These are phyloP conservation scores for Araneus ventricosus DNA, from an alignment of 1,140 invertebrate genomes.

Conservation along the genomic window DNA sequence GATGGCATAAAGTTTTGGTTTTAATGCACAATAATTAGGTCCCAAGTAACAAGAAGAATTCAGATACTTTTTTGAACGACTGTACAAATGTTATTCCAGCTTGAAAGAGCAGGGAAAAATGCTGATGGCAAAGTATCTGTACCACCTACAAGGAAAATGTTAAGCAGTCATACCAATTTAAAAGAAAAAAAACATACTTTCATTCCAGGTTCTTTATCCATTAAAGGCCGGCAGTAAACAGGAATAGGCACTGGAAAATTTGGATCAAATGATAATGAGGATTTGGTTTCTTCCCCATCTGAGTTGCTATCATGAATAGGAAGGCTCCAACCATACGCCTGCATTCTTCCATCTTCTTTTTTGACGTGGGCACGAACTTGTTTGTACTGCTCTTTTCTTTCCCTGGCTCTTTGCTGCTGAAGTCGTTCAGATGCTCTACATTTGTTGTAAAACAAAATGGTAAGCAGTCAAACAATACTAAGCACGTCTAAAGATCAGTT, in stretches of 20 bases:
- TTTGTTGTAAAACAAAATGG: slow-evolving; percentile 27
- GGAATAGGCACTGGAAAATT: slow-evolving; percentile 91
- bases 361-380: slow-evolving; percentile 95
- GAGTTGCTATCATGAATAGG: slow-evolving; percentile 84
- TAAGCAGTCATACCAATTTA: background rate
- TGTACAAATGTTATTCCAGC: no score
- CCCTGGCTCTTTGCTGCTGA: slow-evolving; percentile 86
- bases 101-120: no score
- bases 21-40: no score
- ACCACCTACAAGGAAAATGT: no score
- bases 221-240: slow-evolving; percentile 94
- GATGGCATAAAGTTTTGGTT: no score
- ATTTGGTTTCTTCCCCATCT: slow-evolving; percentile 17
- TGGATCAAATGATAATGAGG: slow-evolving; percentile 66
- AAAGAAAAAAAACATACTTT: slow-evolving; percentile 83
- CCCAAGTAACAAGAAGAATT: no score
- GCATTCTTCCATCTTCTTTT: slow-evolving; percentile 92
- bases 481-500: no score
- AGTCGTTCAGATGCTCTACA: slow-evolving; percentile 84
- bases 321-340: slow-evolving; percentile 98
- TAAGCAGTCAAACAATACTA: no score
- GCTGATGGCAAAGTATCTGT: no score
- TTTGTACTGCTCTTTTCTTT: slow-evolving; percentile 91
- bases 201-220: slow-evolving; percentile 96
- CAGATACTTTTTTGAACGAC: no score